Percentiles rank a stretch among this genome's conserved stretches.
Conservation (phyloP, 2,797 vertebrate species). For the Micropoecilia bifurca region DNA sequence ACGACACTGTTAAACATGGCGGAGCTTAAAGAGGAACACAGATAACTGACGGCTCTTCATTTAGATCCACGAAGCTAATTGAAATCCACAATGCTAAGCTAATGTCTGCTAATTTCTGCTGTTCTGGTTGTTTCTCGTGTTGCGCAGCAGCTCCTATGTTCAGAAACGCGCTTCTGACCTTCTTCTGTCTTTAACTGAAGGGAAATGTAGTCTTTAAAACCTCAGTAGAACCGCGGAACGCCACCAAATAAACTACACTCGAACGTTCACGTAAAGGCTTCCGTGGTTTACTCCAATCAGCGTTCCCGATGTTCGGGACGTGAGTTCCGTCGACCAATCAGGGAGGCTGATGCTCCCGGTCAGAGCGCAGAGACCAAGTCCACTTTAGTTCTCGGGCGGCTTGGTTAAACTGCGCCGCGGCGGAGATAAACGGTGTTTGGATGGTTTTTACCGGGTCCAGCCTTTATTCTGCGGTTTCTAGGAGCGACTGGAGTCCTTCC, state of each 20-base stretch:
- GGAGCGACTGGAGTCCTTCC: constrained; percentile 61
- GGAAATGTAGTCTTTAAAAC: constrained; percentile 70
- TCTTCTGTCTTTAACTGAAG: constrained; percentile 29
- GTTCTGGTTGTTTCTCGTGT: neutral
- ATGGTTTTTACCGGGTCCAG: constrained; percentile 58
- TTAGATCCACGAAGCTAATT: neutral
- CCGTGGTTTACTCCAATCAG: constrained; percentile 70
- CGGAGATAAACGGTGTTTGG: constrained; percentile 54
- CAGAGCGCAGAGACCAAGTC: constrained; percentile 69
- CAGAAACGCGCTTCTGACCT: constrained; percentile 77
- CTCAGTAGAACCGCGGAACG: accelerated
- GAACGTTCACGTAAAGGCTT: constrained; percentile 50
- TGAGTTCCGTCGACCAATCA: constrained; percentile 64
- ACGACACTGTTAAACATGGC: constrained; percentile 73
- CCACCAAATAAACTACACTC: constrained; percentile 68
- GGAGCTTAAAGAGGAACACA: neutral
- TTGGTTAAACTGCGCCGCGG: constrained; percentile 65
- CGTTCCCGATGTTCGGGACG: constrained; percentile 33
- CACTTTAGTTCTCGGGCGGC: constrained; percentile 72
- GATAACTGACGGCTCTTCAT: neutral
- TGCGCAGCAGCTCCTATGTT: constrained; percentile 18
- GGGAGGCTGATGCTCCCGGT: constrained; percentile 53
- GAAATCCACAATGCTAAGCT: too few relatives aligned
- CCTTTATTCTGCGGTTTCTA: constrained; percentile 32
- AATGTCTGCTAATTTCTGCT: constrained; percentile 1